These are phyloP conservation scores for Osmerus eperlanus DNA, from an alignment of 2,113 vertebrate species.

Conservation along the genomic window DNA sequence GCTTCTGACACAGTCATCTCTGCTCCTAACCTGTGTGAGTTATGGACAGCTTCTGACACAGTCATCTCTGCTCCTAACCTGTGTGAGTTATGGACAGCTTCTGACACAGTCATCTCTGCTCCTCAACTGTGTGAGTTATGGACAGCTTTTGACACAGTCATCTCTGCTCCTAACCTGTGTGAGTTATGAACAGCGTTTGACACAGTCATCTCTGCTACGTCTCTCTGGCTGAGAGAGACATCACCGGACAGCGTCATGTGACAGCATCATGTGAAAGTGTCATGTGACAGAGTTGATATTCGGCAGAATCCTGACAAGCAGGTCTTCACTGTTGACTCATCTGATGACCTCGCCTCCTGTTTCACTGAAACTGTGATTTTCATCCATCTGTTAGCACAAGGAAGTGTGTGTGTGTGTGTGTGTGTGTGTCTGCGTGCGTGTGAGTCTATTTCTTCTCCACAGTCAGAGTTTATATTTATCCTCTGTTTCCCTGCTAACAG, in stretches of 20 bases:
- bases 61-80: no score
- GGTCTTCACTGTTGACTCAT: neutral
- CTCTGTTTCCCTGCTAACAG: neutral
- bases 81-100: no score
- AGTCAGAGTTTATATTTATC: neutral
- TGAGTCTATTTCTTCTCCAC: neutral
- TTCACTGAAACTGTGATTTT: neutral
- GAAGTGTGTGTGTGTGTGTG: constrained; percentile 1
- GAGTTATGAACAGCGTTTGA: no score
- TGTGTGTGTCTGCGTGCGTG: neutral
- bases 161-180: no score
- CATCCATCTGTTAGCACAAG: neutral
- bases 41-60: no score
- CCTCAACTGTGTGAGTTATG: no score
- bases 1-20: neutral
- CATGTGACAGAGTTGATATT: neutral
- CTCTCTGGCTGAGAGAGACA: constrained; percentile 6
- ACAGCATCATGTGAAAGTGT: no score
- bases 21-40: no score
- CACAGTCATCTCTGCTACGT: neutral
- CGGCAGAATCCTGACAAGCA: neutral
- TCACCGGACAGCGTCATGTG: constrained; percentile 1
- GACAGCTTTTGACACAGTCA: neutral
- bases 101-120: no score
- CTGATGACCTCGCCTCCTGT: neutral